Conservation (phyloP, 1,140 invertebrate species). For the Lordiphosa collinella region DNA sequence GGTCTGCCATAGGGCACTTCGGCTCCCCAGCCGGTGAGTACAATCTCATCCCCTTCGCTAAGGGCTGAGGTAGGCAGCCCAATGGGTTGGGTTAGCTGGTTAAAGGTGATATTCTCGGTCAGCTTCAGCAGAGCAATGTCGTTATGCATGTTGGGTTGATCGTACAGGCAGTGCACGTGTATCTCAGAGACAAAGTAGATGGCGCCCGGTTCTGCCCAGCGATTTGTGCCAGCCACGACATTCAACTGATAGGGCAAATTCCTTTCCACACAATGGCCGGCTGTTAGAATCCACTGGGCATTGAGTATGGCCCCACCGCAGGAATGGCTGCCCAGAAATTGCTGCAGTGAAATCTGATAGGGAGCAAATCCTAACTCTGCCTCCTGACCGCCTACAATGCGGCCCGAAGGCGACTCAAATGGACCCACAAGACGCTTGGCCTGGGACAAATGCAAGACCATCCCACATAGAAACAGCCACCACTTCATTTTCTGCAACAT, state of each 20-base stretch:
- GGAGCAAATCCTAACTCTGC: slow-evolving; percentile 75
- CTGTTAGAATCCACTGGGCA: slow-evolving; percentile 74
- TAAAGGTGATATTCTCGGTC: slow-evolving; percentile 70
- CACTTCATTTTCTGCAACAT: slow-evolving; percentile 26
- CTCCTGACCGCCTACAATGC: slow-evolving; percentile 79
- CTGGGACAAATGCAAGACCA: slow-evolving; percentile 15
- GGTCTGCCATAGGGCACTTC: slow-evolving; percentile 17
- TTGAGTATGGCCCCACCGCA: slow-evolving; percentile 80
- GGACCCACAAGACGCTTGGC: slow-evolving; percentile 19
- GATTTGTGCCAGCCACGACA: slow-evolving; percentile 50
- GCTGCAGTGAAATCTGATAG: slow-evolving; percentile 78
- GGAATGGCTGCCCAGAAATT: slow-evolving; percentile 42
- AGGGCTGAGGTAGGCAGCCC: slow-evolving; percentile 15
- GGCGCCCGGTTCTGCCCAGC: slow-evolving; percentile 32
- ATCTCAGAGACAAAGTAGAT: slow-evolving; percentile 34
- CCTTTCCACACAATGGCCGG: slow-evolving; percentile 74
- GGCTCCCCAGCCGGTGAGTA: slow-evolving; percentile 82
- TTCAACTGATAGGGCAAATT: slow-evolving; percentile 14
- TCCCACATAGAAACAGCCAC: slow-evolving; percentile 20
- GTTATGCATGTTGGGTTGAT: slow-evolving; percentile 72
- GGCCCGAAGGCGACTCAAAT: neutral
- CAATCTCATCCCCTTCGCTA: slow-evolving; percentile 34
- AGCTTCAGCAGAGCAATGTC: slow-evolving; percentile 81
- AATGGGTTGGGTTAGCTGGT: slow-evolving; percentile 79
- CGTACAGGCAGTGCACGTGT: slow-evolving; percentile 59